A percentile compares a stretch with the other conserved stretches of the same genome.
phyloP scores from a whole-genome alignment of 1,140 invertebrate species.

The Chymomyza costata region DNA sequence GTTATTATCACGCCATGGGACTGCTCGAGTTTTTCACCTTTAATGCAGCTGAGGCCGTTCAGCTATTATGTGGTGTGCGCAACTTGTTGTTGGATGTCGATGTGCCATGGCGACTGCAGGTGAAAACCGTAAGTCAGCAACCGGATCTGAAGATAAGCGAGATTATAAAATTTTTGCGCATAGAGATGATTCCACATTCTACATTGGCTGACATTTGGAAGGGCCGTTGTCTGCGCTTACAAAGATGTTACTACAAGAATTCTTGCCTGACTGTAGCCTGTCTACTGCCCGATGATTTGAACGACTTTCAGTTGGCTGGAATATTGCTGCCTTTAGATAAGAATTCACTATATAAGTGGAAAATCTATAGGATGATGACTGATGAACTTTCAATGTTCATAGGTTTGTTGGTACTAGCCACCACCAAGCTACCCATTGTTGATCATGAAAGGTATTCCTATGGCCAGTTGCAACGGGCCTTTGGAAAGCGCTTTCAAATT shows the following conservation, averaged over 20 bases:
- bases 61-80: no score
- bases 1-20: constrained; percentile 17
- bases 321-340: constrained; percentile 4
- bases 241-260: constrained; percentile 5
- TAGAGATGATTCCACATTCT: no score
- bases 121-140: constrained; percentile 14
- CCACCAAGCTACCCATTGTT: no score
- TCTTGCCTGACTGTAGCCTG: constrained; percentile 4
- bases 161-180: no score
- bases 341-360: no score
- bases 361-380: no score
- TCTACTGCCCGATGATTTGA: background rate
- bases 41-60: constrained; percentile 9
- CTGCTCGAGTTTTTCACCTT: constrained; percentile 22
- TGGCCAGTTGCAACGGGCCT: no score
- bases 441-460: no score
- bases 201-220: background rate
- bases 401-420: no score
- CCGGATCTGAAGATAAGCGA: no score
- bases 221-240: constrained; percentile 20
- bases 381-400: no score
- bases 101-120: constrained; percentile 15
- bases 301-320: constrained; percentile 2
- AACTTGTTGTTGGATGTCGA: constrained; percentile 14
- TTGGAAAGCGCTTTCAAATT: no score